Evolutionary conservation across 1,140 invertebrate species (phyloP).

Genomic region (Apis cerana): DNA sequence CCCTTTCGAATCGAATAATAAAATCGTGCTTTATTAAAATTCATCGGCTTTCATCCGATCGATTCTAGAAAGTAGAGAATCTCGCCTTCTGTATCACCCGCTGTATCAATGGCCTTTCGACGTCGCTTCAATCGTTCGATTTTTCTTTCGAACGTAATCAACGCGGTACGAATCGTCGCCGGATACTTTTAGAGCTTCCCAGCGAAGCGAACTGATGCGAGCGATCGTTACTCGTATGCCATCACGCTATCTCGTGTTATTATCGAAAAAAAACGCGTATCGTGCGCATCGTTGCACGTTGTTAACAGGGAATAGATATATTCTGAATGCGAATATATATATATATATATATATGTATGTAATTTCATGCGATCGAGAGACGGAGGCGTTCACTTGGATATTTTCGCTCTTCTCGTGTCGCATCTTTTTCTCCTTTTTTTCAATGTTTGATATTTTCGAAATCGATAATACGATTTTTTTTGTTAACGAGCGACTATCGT

Average conservation of each 20-base stretch:
- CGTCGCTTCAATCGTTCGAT: conserved; percentile 14
- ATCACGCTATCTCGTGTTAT: too few relatives aligned
- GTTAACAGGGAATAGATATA: not conserved
- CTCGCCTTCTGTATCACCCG: not conserved
- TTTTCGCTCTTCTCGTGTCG: too few relatives aligned
- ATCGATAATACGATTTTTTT: not conserved
- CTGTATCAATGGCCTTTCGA: not conserved
- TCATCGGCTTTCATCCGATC: too few relatives aligned
- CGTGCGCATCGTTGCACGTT: not conserved
- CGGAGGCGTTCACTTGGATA: too few relatives aligned
- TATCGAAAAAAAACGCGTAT: not conserved
- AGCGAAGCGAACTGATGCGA: not conserved
- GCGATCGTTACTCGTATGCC: too few relatives aligned
- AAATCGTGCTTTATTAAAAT: too few relatives aligned
- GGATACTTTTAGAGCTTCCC: conserved; percentile 16
- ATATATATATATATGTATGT: too few relatives aligned
- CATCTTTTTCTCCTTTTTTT: too few relatives aligned
- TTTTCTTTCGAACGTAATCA: conserved; percentile 16
- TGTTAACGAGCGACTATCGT: not conserved
- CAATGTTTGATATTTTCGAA: too few relatives aligned
- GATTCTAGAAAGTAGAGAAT: not conserved
- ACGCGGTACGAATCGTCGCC: conserved; percentile 9
- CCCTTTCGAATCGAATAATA: too few relatives aligned
- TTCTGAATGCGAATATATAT: too few relatives aligned
- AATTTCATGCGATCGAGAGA: too few relatives aligned